Base-by-base conservation (phyloP, 1,140 invertebrate species). In the Zaprionus camerounensis region DNA sequence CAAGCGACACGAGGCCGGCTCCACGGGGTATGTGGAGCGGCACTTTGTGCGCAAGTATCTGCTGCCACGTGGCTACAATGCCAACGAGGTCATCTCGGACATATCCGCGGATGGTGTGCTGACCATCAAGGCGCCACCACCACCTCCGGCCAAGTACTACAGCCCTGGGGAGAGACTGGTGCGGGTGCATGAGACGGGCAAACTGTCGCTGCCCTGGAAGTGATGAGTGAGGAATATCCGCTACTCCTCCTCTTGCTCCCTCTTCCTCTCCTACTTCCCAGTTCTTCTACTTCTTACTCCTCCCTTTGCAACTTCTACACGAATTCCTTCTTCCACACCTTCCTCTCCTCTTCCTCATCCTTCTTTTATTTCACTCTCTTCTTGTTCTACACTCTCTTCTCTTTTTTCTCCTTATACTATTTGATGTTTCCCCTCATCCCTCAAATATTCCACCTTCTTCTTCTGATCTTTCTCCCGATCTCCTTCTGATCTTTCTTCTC, bases 31-130 rank as follows among this genome's bases (percentile, higher is more conserved):
- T 84, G 94, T 97, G 34, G 95, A 95, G 3, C 94, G 96, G 1
- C 96, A 97, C 86, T 97, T 98, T 92, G 94, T 95, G 2, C 94
- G 96, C 15, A 94, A 95, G 31, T 96, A 95, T 76, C 79, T 94
- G 3, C 78, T 96, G 26, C 95, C 95, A 12, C 69, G 82, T 13
- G 91, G 91, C 51, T 93, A 84, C 66, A 95, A 95, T 85, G 95
- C 96, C 36, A 95, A 96, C 55, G 94, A 96, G 63, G 96, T 97
- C 1, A 94, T 95, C 51, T 97, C 96, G 0, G 94, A 94, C 22
- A 92, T 97, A 65, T 96, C 96, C 28, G 95, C 95, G 0, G 96
- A 97, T 91, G 96, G 96, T 12, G 94, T 97, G n/a, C 91, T 97
- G 15, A 96, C 95, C 0, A 95, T 97, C 13, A 94, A 94, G 28